Conservation (phyloP, 1,140 invertebrate genomes). For the Gryllus bimaculatus region DNA sequence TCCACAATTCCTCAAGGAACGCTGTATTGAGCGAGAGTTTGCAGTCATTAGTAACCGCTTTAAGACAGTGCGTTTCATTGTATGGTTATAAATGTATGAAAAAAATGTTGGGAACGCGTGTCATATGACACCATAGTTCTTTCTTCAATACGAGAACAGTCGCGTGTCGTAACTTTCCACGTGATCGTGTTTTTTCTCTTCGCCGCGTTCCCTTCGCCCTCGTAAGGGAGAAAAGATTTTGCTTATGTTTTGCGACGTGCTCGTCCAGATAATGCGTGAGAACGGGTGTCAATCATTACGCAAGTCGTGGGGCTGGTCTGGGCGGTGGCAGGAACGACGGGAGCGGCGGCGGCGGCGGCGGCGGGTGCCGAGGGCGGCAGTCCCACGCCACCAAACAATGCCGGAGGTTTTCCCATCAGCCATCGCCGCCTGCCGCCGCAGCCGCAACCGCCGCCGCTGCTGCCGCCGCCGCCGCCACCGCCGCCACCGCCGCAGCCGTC, state of each 20-base stretch:
- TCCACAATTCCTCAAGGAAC: too few species aligned
- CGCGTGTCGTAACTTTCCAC: not conserved
- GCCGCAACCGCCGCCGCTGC: too few species aligned
- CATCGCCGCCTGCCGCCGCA: not conserved
- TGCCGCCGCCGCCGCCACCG: too few species aligned
- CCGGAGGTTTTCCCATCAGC: not conserved
- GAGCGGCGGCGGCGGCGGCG: too few species aligned
- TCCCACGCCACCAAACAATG: not conserved
- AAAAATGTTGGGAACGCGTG: not conserved
- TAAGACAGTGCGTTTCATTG: too few species aligned
- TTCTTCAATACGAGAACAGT: not conserved
- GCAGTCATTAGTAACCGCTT: too few species aligned
- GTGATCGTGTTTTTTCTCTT: not conserved
- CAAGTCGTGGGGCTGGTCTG: not conserved
- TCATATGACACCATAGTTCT: not conserved
- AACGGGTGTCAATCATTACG: not conserved
- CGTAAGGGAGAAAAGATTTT: too few species aligned
- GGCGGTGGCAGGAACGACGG: not conserved
- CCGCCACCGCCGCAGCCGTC: too few species aligned
- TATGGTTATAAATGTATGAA: not conserved
- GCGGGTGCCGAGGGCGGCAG: not conserved
- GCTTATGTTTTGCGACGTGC: too few species aligned
- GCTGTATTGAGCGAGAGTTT: too few species aligned
- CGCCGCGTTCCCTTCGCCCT: not conserved
- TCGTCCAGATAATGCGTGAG: slow-evolving; percentile 1